Base-by-base conservation (phyloP, 1,140 invertebrate genomes). In the Daktulosphaira vitifoliae region DNA sequence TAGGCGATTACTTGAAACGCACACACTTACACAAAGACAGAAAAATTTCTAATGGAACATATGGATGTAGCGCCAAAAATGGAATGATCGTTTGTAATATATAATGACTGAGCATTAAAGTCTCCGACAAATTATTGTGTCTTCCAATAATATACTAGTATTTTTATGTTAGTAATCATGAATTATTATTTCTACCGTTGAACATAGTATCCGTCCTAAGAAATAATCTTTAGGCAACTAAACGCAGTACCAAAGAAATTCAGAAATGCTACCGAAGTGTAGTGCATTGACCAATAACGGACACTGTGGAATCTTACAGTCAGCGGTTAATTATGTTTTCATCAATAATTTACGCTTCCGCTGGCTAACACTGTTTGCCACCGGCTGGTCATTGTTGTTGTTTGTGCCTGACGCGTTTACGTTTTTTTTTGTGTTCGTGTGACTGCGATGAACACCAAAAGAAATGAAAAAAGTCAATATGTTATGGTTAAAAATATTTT, bases 281-380 rank as follows among this genome's bases (percentile, higher is more conserved):
- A 11, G 33, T 54, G 2, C 52, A 23, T 54, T 54, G 33, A 22
- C 33, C 33, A 54, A 38, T 54, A 54, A 54, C 52, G 52, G 52
- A 38, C 18, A 20, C 5, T 18, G 26, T 33, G 26, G 26, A 42
- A n/a, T 42, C n/a, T n/a, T n/a, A n/a, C n/a, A n/a, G n/a, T 33
- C 29, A 6, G 29, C 11, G 29, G 5, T 5, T 44, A 56, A 56
- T 26, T 56, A 4, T 56, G 23, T 44, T 54, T 56, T 16, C n/a
- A n/a, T 44, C n/a, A 5, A 4, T 56, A 42, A 15, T 25, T 23
- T 9, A 1, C 29, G 15, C 9, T 56, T 56, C 53, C 54, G 39
- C 22, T 44, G 16, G 38, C 25, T 18, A 23, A 9, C 37, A 15
- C 33, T 20, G 20, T 22, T 37, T 33, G 22, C 20, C 53, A 42